Conservation (phyloP, 2,888 invertebrate species). For the Erynnis tages region DNA sequence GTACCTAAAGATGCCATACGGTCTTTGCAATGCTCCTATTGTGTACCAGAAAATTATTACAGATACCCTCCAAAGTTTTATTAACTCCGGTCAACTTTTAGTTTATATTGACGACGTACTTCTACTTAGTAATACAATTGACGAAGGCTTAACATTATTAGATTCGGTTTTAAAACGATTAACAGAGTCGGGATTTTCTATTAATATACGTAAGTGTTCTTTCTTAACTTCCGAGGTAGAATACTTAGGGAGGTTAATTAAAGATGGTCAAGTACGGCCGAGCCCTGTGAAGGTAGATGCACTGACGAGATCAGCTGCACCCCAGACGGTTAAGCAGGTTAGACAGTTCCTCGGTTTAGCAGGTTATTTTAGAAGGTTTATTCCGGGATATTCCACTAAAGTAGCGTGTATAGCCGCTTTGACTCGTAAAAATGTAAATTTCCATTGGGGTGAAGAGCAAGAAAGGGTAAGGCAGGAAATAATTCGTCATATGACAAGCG, state of each 20-base stretch:
- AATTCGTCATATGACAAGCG: not conserved
- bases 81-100: not conserved
- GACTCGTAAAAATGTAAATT: not conserved
- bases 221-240: not conserved
- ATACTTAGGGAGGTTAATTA: not conserved
- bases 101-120: not conserved
- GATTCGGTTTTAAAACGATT: too few relatives aligned
- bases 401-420: not conserved
- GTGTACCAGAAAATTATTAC: not conserved
- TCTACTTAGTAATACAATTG: not conserved
- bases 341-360: not conserved
- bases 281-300: not conserved
- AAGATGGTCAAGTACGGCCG: not conserved
- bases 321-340: not conserved
- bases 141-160: too few relatives aligned
- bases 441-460: not conserved
- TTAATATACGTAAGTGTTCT: not conserved
- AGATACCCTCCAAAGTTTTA: not conserved
- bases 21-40: not conserved
- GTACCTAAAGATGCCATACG: not conserved
- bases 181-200: not conserved
- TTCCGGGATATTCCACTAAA: not conserved
- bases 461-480: not conserved
- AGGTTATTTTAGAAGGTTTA: not conserved
- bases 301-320: not conserved